Base-by-base conservation (phyloP, 2,888 invertebrate genomes). In the Eulithis prunata region DNA sequence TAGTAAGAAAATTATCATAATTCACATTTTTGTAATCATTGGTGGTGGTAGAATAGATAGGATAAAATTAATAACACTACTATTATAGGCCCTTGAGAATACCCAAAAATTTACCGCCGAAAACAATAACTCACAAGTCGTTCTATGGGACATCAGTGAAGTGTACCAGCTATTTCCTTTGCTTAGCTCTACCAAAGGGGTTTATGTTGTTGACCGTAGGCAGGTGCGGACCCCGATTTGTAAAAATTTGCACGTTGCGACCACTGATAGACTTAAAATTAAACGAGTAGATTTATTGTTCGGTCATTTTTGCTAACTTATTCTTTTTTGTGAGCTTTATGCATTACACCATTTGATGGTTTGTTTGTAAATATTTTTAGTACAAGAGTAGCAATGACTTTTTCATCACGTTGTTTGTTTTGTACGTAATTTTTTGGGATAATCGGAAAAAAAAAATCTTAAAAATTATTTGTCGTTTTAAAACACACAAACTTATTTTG, bases 151-250 rank as follows among this genome's bases (percentile, higher is more conserved):
- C 6, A n/a, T n/a, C n/a, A 32, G n/a, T 43, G 52, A 11, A 58
- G 46, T 57, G 47, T 38, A 63, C 60, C 13, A 63, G 63, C 60
- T 28, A 32, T 49, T 32, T 6, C 8, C 2, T 2, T 41, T 45
- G 28, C 11, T 58, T 12, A 36, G 41, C 62, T 47, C 12, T 12
- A 38, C 41, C 57, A 8, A 53, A 38, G 59, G 47, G 11, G 6
- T 74, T 75, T 72, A 78, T 78, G 75, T 72, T 78, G 80, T 76
- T 88, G 87, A 88, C 89, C 89, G 83, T 80, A 79, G 49, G 70
- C 86, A 90, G 86, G 85, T 87, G 84, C 64, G 53, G 61, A 72
- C 77, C 6, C 32, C 32, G 77, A 80, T 78, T 82, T 77, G 74
- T 75, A 75, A 75, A 75, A 74, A 71, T 75, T 73, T 72, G 32